A percentile compares a stretch with the other conserved stretches of the same genome.
Conservation (phyloP, 2,113 vertebrate genomes). For the Tauraco erythrolophus region DNA sequence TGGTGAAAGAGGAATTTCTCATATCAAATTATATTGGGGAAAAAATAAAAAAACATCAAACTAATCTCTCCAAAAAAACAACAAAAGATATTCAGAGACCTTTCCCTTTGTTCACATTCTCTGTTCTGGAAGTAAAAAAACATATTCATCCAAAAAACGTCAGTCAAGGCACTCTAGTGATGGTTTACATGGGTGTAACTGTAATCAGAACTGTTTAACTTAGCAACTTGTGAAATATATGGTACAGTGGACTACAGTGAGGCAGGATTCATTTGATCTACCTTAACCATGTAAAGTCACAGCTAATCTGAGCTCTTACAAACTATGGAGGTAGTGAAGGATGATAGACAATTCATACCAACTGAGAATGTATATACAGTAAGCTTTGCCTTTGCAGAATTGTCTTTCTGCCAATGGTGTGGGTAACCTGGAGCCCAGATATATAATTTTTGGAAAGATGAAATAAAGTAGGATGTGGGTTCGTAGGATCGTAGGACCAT, state of each 20-base stretch:
- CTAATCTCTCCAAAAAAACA: background rate
- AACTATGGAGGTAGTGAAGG: background rate
- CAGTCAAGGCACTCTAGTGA: background rate
- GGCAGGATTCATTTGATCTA: background rate
- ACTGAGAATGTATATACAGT: no score
- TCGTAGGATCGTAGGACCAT: background rate
- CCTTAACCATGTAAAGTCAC: background rate
- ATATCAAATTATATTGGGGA: background rate
- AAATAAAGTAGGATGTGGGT: background rate
- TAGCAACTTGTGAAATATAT: background rate
- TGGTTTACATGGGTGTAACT: background rate
- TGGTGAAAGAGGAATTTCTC: background rate
- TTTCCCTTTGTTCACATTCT: background rate
- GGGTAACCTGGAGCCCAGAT: no score
- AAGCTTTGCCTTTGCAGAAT: background rate
- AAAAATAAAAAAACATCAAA: background rate
- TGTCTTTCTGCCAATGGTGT: fast-evolving
- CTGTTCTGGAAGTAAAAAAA: background rate
- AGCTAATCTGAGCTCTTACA: background rate
- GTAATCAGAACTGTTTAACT: background rate
- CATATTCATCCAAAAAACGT: background rate
- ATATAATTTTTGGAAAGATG: background rate
- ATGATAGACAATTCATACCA: background rate
- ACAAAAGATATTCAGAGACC: background rate
- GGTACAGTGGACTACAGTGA: background rate